Evolutionary conservation across 2,113 vertebrate species (phyloP).

Genomic region (Passer montanus): DNA sequence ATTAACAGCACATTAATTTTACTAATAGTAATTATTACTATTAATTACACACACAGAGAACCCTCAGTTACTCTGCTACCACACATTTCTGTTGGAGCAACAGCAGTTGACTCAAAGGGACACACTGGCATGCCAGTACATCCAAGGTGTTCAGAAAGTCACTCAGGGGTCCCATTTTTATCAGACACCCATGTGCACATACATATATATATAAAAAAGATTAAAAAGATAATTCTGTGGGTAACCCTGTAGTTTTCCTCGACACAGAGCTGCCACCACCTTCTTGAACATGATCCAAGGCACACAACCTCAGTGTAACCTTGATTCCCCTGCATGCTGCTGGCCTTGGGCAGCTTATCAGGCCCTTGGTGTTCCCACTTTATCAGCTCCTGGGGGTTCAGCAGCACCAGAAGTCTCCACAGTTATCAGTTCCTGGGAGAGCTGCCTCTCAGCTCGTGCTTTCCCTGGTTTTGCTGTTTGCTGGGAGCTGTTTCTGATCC

Average conservation of each 20-base stretch:
- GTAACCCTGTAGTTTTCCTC: not conserved
- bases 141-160: not conserved
- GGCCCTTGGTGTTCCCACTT: not conserved
- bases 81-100: not conserved
- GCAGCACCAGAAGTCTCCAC: not conserved
- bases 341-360: not conserved
- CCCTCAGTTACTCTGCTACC: not conserved
- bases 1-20: not conserved
- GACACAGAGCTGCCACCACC: not conserved
- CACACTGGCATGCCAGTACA: not conserved
- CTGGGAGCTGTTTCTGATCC: not conserved
- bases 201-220: not conserved
- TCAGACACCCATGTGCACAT: not conserved
- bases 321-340: not conserved
- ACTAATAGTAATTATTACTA: not conserved
- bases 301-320: not conserved
- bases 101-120: not conserved
- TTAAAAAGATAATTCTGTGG: not conserved
- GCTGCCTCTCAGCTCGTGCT: not conserved
- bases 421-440: not conserved
- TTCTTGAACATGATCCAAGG: not conserved
- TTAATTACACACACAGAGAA: rapidly evolving
- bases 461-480: not conserved
- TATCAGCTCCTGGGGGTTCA: not conserved
- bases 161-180: not conserved